Percentiles rank a stretch among this genome's conserved stretches.
Evolutionary conservation across 2,888 invertebrate species (phyloP).

Genomic region (Dasypolia templi): DNA sequence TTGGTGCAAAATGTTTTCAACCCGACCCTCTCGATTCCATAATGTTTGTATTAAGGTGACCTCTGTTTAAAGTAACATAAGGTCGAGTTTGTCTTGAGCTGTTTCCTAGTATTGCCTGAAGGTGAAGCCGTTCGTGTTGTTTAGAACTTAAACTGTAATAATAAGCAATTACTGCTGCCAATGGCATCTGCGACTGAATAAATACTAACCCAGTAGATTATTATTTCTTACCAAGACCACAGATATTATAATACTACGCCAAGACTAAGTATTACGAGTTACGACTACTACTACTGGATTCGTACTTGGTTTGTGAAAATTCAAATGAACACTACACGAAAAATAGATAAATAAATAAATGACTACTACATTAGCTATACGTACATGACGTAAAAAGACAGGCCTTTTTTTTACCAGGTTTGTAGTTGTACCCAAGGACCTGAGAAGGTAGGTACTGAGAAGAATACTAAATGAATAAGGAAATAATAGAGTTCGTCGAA

Average conservation of each 20-base stretch:
- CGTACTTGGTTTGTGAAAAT: neutral
- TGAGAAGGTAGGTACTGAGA: no score
- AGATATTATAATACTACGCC: no score
- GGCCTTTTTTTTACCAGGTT: neutral
- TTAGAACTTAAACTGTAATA: constrained; percentile 38
- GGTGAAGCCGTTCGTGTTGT: constrained; percentile 49
- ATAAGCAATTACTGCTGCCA: constrained; percentile 31
- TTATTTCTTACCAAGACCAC: constrained; percentile 10
- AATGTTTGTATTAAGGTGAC: constrained; percentile 47
- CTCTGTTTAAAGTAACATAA: constrained; percentile 43
- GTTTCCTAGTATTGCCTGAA: constrained; percentile 54
- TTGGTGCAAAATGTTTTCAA: constrained; percentile 46
- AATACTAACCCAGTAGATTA: constrained; percentile 15
- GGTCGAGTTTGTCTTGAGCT: constrained; percentile 48
- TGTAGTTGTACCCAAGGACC: neutral
- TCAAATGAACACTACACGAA: neutral
- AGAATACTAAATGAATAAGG: no score
- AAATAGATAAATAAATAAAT: neutral
- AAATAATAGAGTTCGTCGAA: no score
- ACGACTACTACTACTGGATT: no score
- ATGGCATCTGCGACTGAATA: constrained; percentile 25
- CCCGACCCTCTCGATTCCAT: constrained; percentile 26
- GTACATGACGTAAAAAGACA: neutral
- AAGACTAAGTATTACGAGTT: no score
- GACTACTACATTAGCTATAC: neutral